A percentile compares a stretch with the other conserved stretches of the same genome.
Conservation (phyloP, 2,797 vertebrate species). For the Mareca strepera region DNA sequence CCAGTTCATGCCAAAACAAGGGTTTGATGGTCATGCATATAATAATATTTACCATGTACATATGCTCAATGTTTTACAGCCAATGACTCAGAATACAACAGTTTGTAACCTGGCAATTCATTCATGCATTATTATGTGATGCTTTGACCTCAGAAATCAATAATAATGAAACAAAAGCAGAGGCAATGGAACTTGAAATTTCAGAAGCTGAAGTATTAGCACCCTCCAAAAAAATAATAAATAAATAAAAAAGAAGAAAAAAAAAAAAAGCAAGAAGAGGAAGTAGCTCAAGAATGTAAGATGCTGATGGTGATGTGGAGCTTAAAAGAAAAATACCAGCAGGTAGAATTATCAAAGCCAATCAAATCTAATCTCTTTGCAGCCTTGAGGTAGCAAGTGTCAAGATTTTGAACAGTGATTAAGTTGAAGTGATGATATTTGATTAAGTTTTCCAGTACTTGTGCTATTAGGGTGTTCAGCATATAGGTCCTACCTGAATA, state of each 20-base stretch:
- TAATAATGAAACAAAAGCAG: conserved; percentile 63
- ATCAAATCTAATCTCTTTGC: conserved; percentile 77
- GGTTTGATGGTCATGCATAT: conserved; percentile 19
- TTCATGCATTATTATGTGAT: conserved; percentile 54
- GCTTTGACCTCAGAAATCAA: conserved; percentile 65
- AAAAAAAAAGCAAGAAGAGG: conserved; percentile 27
- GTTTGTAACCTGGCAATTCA: background rate
- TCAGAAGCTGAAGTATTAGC: conserved; percentile 62
- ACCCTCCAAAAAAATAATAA: background rate
- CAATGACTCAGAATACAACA: background rate
- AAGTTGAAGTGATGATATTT: conserved; percentile 67
- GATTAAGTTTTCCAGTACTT: conserved; percentile 75
- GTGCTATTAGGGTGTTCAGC: conserved; percentile 71
- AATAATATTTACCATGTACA: background rate
- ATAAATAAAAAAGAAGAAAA: background rate
- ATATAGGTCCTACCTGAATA: conserved; percentile 91
- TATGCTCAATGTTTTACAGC: conserved; percentile 5
- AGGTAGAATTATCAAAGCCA: conserved; percentile 74
- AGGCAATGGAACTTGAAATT: conserved; percentile 55
- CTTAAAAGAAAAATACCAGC: conserved; percentile 71
- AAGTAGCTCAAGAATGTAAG: conserved; percentile 45
- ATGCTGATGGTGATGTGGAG: conserved; percentile 73
- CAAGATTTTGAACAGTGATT: conserved; percentile 79
- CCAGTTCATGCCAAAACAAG: background rate
- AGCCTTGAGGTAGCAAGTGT: conserved; percentile 71